These are phyloP conservation scores for Cherax quadricarinatus DNA, from an alignment of 1,140 invertebrate genomes.

Conservation along the genomic window DNA sequence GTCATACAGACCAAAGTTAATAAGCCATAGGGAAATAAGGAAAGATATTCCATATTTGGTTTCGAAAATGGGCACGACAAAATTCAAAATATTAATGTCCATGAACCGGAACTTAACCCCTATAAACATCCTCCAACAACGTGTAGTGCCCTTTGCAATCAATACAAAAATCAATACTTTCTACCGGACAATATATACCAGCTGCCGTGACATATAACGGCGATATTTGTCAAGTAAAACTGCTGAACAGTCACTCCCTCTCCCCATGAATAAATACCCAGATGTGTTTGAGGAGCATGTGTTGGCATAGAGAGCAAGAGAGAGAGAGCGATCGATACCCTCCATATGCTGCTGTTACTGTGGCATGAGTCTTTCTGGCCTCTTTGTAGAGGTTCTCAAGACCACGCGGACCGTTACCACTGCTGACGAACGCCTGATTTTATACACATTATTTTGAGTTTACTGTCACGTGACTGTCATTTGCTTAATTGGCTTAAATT, in stretches of 20 bases:
- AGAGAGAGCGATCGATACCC: neutral
- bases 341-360: neutral
- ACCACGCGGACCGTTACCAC: slow-evolving; percentile 46
- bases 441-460: neutral
- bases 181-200: neutral
- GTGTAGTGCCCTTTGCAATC: neutral
- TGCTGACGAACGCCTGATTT: slow-evolving; percentile 6
- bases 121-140: no score
- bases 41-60: no score
- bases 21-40: no score
- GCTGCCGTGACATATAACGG: neutral
- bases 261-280: neutral
- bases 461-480: no score
- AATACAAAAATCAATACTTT: neutral
- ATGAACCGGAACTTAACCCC: no score
- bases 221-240: neutral
- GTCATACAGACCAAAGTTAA: no score
- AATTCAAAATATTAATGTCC: no score
- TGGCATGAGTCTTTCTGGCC: neutral
- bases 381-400: neutral
- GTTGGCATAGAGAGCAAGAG: no score
- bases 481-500: no score
- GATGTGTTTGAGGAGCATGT: neutral
- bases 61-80: no score
- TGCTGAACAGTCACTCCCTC: no score